Percentiles rank a stretch among this genome's conserved stretches.
These are phyloP conservation scores for Callyntrura sp. DNA, from an alignment of 2,888 invertebrate genomes.

Conservation along the genomic window DNA sequence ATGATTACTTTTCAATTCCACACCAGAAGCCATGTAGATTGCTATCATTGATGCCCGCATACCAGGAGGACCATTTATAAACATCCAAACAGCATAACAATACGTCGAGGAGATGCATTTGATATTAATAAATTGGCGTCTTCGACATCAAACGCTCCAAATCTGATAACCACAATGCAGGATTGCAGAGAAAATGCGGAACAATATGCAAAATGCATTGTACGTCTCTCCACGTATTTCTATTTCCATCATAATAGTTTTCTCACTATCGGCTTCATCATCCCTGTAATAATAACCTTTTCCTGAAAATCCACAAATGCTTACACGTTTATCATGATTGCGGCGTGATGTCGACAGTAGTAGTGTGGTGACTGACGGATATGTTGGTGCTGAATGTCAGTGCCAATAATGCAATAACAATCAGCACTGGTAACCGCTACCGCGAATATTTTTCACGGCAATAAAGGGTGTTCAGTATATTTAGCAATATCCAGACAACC, in stretches of 20 bases:
- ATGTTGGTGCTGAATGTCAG: slow-evolving; percentile 1
- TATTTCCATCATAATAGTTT: neutral
- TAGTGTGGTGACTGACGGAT: too few relatives aligned
- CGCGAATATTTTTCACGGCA: too few relatives aligned
- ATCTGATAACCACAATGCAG: neutral
- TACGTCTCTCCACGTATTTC: too few relatives aligned
- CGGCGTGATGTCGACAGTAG: neutral
- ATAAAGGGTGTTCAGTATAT: too few relatives aligned
- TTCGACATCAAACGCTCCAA: neutral
- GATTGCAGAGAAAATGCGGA: slow-evolving; percentile 53
- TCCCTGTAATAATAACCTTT: neutral
- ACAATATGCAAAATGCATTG: too few relatives aligned
- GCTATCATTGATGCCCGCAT: neutral
- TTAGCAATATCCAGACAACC: too few relatives aligned
- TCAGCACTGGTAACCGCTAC: too few relatives aligned
- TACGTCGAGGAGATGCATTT: neutral
- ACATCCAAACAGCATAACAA: neutral
- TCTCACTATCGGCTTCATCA: slow-evolving; percentile 26
- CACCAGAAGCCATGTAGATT: neutral
- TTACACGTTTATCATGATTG: neutral
- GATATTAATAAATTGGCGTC: neutral
- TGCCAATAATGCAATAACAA: slow-evolving; percentile 5
- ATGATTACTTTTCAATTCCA: neutral
- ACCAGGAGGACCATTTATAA: neutral
- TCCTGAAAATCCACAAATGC: neutral